phyloP scores from a whole-genome alignment of 1,140 invertebrate species.

The Whitmania pigra region DNA sequence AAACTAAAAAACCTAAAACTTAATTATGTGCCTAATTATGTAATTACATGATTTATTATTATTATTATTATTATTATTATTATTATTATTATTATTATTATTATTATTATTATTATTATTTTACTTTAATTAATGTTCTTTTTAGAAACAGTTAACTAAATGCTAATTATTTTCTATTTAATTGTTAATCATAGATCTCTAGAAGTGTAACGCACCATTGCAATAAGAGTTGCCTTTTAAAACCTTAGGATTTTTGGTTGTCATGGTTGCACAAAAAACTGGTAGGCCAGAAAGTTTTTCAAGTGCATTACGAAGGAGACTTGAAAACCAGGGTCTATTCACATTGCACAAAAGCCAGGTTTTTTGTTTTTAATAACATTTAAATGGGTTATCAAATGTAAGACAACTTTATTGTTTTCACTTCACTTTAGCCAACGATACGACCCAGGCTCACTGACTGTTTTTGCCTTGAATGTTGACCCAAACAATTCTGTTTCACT shows the following conservation, averaged over 20 bases:
- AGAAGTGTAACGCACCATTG: too few relatives aligned
- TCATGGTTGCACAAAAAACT: neutral
- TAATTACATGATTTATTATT: too few relatives aligned
- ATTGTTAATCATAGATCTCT: too few relatives aligned
- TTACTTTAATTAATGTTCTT: too few relatives aligned
- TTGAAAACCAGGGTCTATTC: slow-evolving; percentile 15
- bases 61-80: too few relatives aligned
- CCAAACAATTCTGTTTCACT: slow-evolving; percentile 8
- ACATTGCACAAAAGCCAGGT: slow-evolving; percentile 20
- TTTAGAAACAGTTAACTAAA: too few relatives aligned
- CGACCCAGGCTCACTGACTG: neutral
- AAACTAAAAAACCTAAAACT: neutral
- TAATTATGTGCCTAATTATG: too few relatives aligned
- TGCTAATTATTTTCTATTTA: too few relatives aligned
- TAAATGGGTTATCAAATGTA: neutral
- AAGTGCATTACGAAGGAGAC: neutral
- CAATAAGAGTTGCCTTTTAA: too few relatives aligned
- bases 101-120: too few relatives aligned
- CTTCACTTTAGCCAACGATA: slow-evolving; percentile 6
- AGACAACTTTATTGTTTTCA: neutral
- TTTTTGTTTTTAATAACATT: neutral
- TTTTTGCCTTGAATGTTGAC: slow-evolving; percentile 16
- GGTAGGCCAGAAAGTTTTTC: slow-evolving; percentile 14
- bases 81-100: too few relatives aligned
- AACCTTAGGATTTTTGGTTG: slow-evolving; percentile 18